A percentile compares a stretch with the other conserved stretches of the same genome.
phyloP scores from a whole-genome alignment of 2,888 invertebrate genomes.

The Pyrocoelia pectoralis region DNA sequence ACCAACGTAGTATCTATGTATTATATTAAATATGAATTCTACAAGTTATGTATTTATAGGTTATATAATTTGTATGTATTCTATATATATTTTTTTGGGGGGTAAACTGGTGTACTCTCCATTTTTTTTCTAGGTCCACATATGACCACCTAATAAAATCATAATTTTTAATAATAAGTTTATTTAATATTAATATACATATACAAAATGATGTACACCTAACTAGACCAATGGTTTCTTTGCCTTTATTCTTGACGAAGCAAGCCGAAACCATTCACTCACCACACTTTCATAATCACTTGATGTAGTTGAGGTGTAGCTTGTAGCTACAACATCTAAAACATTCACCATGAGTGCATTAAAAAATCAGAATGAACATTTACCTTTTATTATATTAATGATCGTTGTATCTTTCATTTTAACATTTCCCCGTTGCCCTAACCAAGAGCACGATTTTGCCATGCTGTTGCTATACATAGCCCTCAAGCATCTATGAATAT shows the following conservation, averaged over 20 bases:
- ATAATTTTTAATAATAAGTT: too few relatives aligned
- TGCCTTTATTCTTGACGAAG: too few relatives aligned
- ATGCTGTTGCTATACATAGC: background rate
- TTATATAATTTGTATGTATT: background rate
- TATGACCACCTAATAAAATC: too few relatives aligned
- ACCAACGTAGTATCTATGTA: background rate
- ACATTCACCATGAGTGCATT: background rate
- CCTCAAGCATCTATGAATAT: conserved; percentile 2
- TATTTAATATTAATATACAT: background rate
- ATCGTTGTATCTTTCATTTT: background rate
- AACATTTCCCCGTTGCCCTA: background rate
- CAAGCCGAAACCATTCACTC: background rate
- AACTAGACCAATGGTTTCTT: background rate
- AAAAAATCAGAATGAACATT: background rate
- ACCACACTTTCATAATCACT: background rate
- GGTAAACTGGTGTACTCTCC: background rate
- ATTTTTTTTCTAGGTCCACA: background rate
- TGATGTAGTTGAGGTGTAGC: background rate
- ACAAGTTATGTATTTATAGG: background rate
- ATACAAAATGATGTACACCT: background rate
- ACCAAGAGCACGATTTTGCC: conserved; percentile 1
- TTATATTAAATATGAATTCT: background rate
- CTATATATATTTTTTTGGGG: background rate
- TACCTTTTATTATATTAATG: conserved; percentile 1
- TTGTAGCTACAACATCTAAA: background rate